Percentiles rank a stretch among this genome's conserved stretches.
phyloP scores from a whole-genome alignment of 1,140 invertebrate genomes.

The Sinonovacula constricta region DNA sequence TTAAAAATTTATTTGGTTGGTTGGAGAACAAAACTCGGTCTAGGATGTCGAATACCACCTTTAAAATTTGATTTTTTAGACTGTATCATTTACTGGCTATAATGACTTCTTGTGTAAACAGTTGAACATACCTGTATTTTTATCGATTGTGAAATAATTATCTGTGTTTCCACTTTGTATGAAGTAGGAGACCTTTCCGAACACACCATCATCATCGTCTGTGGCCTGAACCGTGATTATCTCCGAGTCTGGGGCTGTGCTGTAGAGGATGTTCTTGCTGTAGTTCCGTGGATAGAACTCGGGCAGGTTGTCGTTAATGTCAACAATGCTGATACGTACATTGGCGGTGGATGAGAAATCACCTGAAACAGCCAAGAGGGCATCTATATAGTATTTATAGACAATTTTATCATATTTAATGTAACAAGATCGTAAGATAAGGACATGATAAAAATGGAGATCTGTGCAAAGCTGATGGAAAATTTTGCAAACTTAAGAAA shows the following conservation, averaged over 20 bases:
- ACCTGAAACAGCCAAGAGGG: constrained; percentile 87
- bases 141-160: constrained; percentile 32
- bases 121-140: constrained; percentile 21
- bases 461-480: too few relatives aligned
- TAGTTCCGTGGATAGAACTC: constrained; percentile 83
- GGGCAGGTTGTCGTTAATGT: constrained; percentile 95
- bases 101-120: too few relatives aligned
- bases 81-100: too few relatives aligned
- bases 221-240: constrained; percentile 89
- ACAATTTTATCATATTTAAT: too few relatives aligned
- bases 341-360: constrained; percentile 92
- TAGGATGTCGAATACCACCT: too few relatives aligned
- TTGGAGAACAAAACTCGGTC: too few relatives aligned
- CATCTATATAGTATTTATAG: too few relatives aligned
- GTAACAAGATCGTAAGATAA: too few relatives aligned
- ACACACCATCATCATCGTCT: constrained; percentile 95
- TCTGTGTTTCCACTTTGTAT: constrained; percentile 76
- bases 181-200: constrained; percentile 92
- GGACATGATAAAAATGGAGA: too few relatives aligned
- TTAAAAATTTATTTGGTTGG: too few relatives aligned
- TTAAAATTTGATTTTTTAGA: too few relatives aligned
- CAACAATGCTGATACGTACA: constrained; percentile 90
- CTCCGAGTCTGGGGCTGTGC: constrained; percentile 84
- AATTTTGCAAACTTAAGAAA: too few relatives aligned
- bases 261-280: constrained; percentile 51